Evolutionary conservation across 2,797 vertebrate species (phyloP).

Genomic region (Aselliscus stoliczkanus): DNA sequence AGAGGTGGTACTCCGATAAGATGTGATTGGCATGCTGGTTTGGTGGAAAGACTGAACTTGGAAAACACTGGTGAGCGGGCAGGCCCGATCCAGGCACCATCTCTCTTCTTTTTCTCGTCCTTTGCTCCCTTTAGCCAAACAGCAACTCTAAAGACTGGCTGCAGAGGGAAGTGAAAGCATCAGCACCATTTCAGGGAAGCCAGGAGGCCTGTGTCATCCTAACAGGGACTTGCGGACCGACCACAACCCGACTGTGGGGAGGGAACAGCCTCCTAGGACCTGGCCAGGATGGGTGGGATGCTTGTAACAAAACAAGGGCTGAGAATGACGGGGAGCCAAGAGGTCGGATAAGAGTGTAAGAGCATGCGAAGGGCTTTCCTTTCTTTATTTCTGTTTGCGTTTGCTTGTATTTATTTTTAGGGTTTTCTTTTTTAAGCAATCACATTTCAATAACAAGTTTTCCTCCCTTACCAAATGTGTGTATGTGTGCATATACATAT

Average conservation of each 20-base stretch:
- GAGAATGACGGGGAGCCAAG: not conserved
- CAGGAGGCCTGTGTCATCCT: not conserved
- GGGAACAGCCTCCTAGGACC: not conserved
- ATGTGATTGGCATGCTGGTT: not conserved
- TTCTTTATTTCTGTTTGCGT: not conserved
- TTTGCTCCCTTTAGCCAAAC: not conserved
- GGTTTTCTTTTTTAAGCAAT: not conserved
- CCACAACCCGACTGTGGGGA: fast-evolving
- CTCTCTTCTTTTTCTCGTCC: not conserved
- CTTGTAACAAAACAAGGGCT: not conserved
- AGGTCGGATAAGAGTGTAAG: no score
- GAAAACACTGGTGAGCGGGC: not conserved
- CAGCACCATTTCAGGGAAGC: not conserved
- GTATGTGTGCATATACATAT: fast-evolving
- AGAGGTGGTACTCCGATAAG: not conserved
- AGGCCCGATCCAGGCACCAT: not conserved
- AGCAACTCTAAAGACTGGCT: no score
- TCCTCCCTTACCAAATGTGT: not conserved
- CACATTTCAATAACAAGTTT: not conserved
- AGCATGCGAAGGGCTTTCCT: not conserved
- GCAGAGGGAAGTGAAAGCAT: not conserved
- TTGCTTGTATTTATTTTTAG: not conserved
- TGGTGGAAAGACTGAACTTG: not conserved
- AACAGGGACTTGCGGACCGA: fast-evolving
- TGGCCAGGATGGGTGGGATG: not conserved